Percentiles rank a stretch among this genome's conserved stretches.
phyloP scores from a whole-genome alignment of 2,888 invertebrate species.

The Stenichneumon culpator region DNA sequence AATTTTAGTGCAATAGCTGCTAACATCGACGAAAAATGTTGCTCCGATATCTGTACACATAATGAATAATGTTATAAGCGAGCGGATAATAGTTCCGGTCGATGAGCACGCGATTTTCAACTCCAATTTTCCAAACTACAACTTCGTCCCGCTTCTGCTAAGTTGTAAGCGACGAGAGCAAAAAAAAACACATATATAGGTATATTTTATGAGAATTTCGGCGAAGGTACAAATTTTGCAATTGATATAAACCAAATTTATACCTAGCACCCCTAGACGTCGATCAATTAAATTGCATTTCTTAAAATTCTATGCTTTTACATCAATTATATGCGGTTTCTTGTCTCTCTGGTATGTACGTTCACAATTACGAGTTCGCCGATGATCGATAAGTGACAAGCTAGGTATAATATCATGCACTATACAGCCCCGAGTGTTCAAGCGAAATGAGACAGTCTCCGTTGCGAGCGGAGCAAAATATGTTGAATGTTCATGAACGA shows the following conservation, averaged over 20 bases:
- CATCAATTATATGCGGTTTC: background rate
- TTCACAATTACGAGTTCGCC: conserved; percentile 17
- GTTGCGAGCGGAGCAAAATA: conserved; percentile 45
- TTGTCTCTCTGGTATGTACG: background rate
- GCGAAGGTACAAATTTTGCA: background rate
- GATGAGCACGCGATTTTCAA: conserved; percentile 39
- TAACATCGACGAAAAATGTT: conserved; percentile 38
- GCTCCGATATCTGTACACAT: background rate
- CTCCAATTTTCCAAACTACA: conserved; percentile 28
- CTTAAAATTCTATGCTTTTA: background rate
- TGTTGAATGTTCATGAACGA: conserved; percentile 57
- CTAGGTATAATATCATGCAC: conserved; percentile 29
- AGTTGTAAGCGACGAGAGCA: background rate
- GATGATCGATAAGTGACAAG: conserved; percentile 60
- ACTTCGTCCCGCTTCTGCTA: no score
- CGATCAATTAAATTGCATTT: conserved; percentile 38
- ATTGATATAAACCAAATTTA: background rate
- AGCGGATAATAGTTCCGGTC: conserved; percentile 47
- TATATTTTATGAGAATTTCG: background rate
- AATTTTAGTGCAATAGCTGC: conserved; percentile 44
- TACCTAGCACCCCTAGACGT: background rate
- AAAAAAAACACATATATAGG: background rate
- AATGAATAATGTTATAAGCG: background rate
- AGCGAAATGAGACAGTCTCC: conserved; percentile 37
- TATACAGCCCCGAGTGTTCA: background rate